Evolutionary conservation across 2,888 invertebrate genomes (phyloP).

Genomic region (Nasonovia ribisnigri): DNA sequence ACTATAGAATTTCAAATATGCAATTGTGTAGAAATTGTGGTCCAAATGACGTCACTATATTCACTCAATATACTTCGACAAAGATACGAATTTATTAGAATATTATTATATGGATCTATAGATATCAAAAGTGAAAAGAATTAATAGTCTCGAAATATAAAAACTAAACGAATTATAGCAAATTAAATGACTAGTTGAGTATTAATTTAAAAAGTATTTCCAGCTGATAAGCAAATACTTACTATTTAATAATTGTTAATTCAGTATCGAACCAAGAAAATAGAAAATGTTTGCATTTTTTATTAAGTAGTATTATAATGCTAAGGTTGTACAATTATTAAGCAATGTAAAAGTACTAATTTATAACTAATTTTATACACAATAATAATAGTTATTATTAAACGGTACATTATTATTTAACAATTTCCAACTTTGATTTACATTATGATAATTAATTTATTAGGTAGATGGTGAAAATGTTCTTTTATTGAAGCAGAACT

Average conservation of each 20-base stretch:
- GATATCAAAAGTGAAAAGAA: not conserved
- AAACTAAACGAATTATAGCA: not conserved
- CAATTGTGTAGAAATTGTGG: not conserved
- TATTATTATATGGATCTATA: not conserved
- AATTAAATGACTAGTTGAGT: not conserved
- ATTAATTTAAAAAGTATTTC: not conserved
- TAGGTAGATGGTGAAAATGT: not conserved
- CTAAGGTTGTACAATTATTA: not conserved
- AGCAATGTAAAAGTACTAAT: not conserved
- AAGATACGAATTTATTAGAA: not conserved
- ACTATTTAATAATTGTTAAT: not conserved
- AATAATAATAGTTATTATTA: not conserved
- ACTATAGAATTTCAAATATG: not conserved
- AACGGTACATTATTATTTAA: conserved; percentile 1
- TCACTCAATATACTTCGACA: not conserved
- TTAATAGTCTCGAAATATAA: not conserved
- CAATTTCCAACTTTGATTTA: conserved; percentile 19
- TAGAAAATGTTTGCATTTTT: conserved; percentile 20
- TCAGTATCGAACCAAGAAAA: not conserved
- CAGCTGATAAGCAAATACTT: not conserved
- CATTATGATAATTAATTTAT: conserved; percentile 18
- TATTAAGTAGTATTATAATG: not conserved
- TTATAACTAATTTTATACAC: not conserved
- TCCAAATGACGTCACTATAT: not conserved
- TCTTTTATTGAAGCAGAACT: conserved; percentile 35